Conservation (phyloP, 2,113 vertebrate genomes). For the Nycticebus coucang region DNA sequence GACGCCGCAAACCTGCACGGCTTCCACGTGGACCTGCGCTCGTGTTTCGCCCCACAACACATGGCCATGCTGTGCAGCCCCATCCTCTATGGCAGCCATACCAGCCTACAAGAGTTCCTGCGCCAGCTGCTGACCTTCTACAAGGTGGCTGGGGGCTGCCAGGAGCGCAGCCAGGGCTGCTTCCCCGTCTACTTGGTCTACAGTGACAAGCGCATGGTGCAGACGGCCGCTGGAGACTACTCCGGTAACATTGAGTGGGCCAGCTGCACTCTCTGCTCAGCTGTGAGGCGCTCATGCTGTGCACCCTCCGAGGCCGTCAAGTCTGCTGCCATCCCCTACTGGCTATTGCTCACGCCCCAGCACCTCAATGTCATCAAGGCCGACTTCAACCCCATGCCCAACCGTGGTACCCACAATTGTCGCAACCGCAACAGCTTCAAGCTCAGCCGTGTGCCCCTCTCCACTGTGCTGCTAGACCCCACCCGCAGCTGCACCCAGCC, state of each 20-base stretch:
- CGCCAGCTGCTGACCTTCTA: slow-evolving; percentile 90
- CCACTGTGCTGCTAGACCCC: slow-evolving; percentile 90
- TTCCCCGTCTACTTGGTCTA: slow-evolving; percentile 89
- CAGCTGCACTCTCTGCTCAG: slow-evolving; percentile 79
- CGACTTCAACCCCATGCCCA: slow-evolving; percentile 87
- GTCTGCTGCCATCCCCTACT: slow-evolving; percentile 85
- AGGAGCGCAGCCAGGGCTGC: slow-evolving; percentile 88
- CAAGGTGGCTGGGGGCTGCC: slow-evolving; percentile 89
- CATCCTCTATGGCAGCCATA: slow-evolving; percentile 72
- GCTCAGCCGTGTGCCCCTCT: slow-evolving; percentile 89
- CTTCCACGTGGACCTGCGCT: slow-evolving; percentile 84
- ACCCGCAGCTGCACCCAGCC: slow-evolving; percentile 77
- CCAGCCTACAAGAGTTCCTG: slow-evolving; percentile 88
- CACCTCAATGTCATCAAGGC: slow-evolving; percentile 92
- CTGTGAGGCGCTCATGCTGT: slow-evolving; percentile 83
- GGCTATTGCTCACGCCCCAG: slow-evolving; percentile 92
- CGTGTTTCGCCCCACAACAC: slow-evolving; percentile 74
- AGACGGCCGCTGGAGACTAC: slow-evolving; percentile 69
- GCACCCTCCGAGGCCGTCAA: slow-evolving; percentile 79
- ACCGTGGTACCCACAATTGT: slow-evolving; percentile 75
- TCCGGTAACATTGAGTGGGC: slow-evolving; percentile 78
- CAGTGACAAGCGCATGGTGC: slow-evolving; percentile 77
- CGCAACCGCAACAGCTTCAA: slow-evolving; percentile 83
- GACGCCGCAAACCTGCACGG: slow-evolving; percentile 88
- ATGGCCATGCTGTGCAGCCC: slow-evolving; percentile 79